These are phyloP conservation scores for Drosophila kepulauana DNA, from an alignment of 1,140 invertebrate genomes.

Conservation along the genomic window DNA sequence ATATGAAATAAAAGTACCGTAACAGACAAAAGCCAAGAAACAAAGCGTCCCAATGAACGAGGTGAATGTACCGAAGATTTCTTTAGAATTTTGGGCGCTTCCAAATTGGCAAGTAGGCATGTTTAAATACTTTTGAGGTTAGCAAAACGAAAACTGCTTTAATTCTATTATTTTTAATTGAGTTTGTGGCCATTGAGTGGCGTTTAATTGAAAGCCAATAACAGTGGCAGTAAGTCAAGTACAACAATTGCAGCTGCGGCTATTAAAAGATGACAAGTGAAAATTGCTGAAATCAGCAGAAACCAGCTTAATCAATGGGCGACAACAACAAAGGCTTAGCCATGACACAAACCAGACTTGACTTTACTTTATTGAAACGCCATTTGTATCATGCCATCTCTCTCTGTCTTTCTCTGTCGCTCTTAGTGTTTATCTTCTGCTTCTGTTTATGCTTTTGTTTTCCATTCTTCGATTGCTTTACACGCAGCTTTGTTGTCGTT, in stretches of 20 bases:
- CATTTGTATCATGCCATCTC: background rate
- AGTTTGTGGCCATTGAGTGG: conserved; percentile 32
- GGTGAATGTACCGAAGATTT: conserved; percentile 66
- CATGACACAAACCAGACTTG: conserved; percentile 29
- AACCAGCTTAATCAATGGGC: background rate
- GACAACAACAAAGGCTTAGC: conserved; percentile 19
- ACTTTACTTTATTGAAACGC: background rate
- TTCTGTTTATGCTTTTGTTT: conserved; percentile 14
- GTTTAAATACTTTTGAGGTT: no score
- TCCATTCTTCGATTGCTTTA: conserved; percentile 32
- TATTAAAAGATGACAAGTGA: conserved; percentile 3
- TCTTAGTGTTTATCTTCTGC: background rate
- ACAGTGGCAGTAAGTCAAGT: conserved; percentile 49
- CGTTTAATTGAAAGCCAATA: conserved; percentile 53
- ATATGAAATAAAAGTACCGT: conserved; percentile 63
- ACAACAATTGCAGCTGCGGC: background rate
- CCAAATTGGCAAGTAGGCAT: background rate
- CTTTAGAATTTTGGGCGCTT: conserved; percentile 40
- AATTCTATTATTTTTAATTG: conserved; percentile 16
- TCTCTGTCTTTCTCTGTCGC: background rate
- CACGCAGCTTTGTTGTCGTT: conserved; percentile 10
- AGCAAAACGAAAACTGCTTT: no score
- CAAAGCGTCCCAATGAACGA: conserved; percentile 37
- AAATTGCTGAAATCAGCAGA: conserved; percentile 13
- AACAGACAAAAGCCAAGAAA: conserved; percentile 55